Evolutionary conservation across 2,113 vertebrate species (phyloP).

Genomic region (Odontesthes bonariensis): DNA sequence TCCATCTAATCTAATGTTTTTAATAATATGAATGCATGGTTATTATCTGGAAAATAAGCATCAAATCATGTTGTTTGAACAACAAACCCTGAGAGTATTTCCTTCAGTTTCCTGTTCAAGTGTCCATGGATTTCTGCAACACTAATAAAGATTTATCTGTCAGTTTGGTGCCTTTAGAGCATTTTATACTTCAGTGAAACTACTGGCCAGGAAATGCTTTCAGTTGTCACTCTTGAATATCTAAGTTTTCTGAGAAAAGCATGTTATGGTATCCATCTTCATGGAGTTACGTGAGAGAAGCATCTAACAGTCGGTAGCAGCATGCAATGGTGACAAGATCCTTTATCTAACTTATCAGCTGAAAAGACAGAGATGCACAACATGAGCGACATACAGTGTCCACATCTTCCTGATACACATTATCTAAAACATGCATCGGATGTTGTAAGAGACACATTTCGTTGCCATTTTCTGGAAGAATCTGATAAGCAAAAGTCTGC

Average conservation of each 20-base stretch:
- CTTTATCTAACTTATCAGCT: constrained; percentile 2
- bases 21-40: not conserved
- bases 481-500: constrained; percentile 54
- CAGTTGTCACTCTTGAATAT: not conserved
- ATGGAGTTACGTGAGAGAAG: not conserved
- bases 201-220: not conserved
- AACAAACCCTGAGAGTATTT: constrained; percentile 30
- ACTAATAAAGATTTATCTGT: not conserved
- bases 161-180: not conserved
- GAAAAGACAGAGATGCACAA: not conserved
- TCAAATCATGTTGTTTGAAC: constrained; percentile 1
- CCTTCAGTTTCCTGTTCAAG: constrained; percentile 46
- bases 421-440: constrained; percentile 48
- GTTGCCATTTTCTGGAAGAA: constrained; percentile 31
- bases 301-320: not conserved
- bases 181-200: not conserved
- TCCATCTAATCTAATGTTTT: no score
- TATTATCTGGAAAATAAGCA: not conserved
- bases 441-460: constrained; percentile 43
- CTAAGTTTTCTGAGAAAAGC: not conserved
- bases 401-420: constrained; percentile 10
- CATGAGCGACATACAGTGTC: not conserved
- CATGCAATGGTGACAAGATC: not conserved
- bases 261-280: not conserved
- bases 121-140: constrained; percentile 36